phyloP scores from a whole-genome alignment of 37 sponge, comb jelly and placozoan species.

The Amphimedon queenslandica region DNA sequence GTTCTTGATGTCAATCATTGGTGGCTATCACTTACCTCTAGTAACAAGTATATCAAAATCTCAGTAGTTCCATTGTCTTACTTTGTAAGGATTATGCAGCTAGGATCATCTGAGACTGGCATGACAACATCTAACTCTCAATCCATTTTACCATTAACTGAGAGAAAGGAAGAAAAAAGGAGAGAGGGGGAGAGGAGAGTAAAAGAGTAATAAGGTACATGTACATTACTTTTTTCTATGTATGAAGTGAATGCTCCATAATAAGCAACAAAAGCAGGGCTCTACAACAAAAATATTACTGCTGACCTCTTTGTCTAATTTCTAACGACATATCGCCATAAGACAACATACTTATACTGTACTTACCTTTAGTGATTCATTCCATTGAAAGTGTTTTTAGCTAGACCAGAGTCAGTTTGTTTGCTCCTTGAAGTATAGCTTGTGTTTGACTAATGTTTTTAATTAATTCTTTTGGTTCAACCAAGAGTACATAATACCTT shows the following conservation, averaged over 20 bases:
- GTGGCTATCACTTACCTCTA: slow-evolving; percentile 92
- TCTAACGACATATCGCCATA: slow-evolving; percentile 15
- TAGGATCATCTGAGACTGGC: slow-evolving; percentile 86
- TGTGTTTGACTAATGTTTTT: slow-evolving; percentile 83
- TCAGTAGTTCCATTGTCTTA: slow-evolving; percentile 92
- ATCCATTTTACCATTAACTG: slow-evolving; percentile 87
- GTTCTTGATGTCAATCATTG: slow-evolving; percentile 99
- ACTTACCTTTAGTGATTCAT: slow-evolving; percentile 78
- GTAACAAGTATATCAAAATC: slow-evolving; percentile 96
- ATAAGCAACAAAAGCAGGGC: slow-evolving; percentile 98
- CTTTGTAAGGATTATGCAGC: slow-evolving; percentile 88
- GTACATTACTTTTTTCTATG: slow-evolving; percentile 69
- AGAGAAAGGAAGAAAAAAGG: no score
- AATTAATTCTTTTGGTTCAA: slow-evolving; percentile 84
- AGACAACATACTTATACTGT: background rate
- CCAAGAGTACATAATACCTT: no score
- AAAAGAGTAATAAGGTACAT: background rate
- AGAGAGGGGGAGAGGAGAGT: background rate
- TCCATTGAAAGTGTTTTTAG: slow-evolving; percentile 96
- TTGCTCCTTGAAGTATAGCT: slow-evolving; percentile 82
- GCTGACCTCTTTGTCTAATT: slow-evolving; percentile 82
- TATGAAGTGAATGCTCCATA: slow-evolving; percentile 96
- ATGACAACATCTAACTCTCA: slow-evolving; percentile 74
- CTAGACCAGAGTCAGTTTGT: slow-evolving; percentile 94
- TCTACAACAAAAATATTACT: slow-evolving; percentile 97